A percentile compares a stretch with the other conserved stretches of the same genome.
These are phyloP conservation scores for Ceratoteleas bidentatus DNA, from an alignment of 1,140 invertebrate species.

Conservation along the genomic window DNA sequence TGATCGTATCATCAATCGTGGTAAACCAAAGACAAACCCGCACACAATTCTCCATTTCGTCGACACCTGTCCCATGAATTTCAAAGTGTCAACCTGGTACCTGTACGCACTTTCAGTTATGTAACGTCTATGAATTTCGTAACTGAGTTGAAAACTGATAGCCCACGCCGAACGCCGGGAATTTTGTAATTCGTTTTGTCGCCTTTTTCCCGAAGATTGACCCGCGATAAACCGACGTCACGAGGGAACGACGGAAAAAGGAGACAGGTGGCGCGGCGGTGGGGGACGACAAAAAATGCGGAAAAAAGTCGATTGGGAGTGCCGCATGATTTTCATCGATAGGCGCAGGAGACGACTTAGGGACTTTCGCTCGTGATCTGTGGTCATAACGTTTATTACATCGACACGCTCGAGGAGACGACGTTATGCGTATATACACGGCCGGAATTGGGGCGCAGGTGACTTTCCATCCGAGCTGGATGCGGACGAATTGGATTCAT, in stretches of 20 bases:
- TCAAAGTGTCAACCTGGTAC: conserved; percentile 12
- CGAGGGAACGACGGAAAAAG: conserved; percentile 2
- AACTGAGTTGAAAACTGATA: conserved; percentile 33
- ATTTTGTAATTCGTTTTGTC: conserved; percentile 15
- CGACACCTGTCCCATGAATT: conserved; percentile 13
- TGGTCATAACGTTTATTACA: conserved; percentile 61
- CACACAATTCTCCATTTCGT: not conserved
- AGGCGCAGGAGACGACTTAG: conserved; percentile 38
- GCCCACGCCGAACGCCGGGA: conserved; percentile 13
- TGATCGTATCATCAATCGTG: too few relatives aligned
- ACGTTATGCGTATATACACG: conserved; percentile 55
- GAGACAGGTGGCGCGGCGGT: not conserved
- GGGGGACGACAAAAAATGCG: not conserved
- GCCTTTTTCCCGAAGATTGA: conserved; percentile 10
- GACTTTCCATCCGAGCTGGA: conserved; percentile 49
- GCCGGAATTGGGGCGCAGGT: conserved; percentile 60
- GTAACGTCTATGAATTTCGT: conserved; percentile 22
- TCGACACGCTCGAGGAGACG: conserved; percentile 52
- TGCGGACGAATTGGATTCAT: conserved; percentile 31
- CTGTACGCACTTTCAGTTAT: conserved; percentile 12
- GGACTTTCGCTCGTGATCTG: conserved; percentile 59
- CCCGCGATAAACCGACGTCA: conserved; percentile 16
- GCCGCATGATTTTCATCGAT: conserved; percentile 42
- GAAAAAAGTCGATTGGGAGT: conserved; percentile 41
- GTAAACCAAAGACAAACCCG: too few relatives aligned